Base-by-base conservation (phyloP, 2,888 invertebrate species). In the Blastobasis lacticolella region DNA sequence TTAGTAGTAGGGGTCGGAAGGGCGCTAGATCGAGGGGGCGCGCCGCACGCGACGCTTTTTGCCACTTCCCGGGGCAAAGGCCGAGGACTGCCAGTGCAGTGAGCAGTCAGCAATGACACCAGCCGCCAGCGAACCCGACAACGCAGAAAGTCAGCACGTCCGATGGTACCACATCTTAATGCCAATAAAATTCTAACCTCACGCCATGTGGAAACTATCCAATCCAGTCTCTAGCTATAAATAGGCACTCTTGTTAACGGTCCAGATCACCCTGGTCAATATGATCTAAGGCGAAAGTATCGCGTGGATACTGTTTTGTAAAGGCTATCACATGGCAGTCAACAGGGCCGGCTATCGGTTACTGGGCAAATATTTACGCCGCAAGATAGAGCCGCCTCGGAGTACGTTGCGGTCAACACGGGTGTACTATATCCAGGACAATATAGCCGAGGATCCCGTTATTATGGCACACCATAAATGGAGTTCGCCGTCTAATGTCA, bases 331-430 rank as follows among this genome's bases (percentile, higher is more conserved):
- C 60, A 69, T 77, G 59, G 67, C 74, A 71, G 73, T 73, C 77
- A 77, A 75, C 77, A 75, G 73, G 73, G 76, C 68, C 71, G 66
- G 63, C 58, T 75, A 78, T 81, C 76, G 73, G 76, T 77, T 75
- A 68, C 78, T 73, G 63, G 58, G 63, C 78, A 79, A 83, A 84
- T 83, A 81, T 83, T 83, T 78, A 75, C 71, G 62, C 61, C 67
- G 66, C 71, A 67, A 74, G 73, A 77, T 71, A 59, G 71, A 73
- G 69, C 61, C 58, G 64, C 63, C 61, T 40, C 41, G 41, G 51
- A 67, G 63, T 55, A 61, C 61, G 63, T 71, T 77, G 76, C 68
- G 78, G 77, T 79, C 75, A 73, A 71, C 62, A 67, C 70, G 72
- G 77, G 78, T 69, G 51, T 48, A 75, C 70, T 71, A 75, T 75